A percentile compares a stretch with the other conserved stretches of the same genome.
Evolutionary conservation across 2,888 invertebrate species (phyloP).

Genomic region (Copidosoma aretas): DNA sequence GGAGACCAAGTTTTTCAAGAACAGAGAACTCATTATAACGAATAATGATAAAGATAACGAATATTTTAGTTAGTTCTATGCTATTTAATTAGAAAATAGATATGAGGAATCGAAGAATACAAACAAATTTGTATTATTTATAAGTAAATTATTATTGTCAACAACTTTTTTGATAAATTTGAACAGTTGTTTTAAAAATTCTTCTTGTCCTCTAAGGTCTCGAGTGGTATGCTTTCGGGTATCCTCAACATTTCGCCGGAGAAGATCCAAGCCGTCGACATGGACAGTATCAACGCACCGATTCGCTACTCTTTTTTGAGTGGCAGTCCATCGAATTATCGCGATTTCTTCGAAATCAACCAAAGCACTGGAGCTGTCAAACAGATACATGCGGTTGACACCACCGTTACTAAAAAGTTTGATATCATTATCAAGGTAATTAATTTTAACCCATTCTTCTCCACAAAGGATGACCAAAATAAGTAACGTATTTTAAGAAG

Average conservation of each 20-base stretch:
- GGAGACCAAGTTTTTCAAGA: too few species aligned
- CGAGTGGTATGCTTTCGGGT: constrained; percentile 82
- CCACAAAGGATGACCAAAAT: too few species aligned
- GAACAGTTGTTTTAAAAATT: too few species aligned
- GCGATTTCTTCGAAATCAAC: constrained; percentile 84
- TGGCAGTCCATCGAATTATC: constrained; percentile 79
- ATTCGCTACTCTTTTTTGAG: constrained; percentile 83
- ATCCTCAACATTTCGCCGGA: constrained; percentile 84
- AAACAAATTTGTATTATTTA: too few species aligned
- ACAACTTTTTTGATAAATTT: constrained; percentile 14
- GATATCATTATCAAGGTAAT: constrained; percentile 80
- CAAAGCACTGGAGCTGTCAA: constrained; percentile 80
- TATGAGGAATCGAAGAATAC: too few species aligned
- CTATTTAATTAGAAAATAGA: too few species aligned
- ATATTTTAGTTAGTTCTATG: too few species aligned
- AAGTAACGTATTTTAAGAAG: too few species aligned
- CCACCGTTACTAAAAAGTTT: constrained; percentile 78
- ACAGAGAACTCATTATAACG: too few species aligned
- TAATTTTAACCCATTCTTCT: neutral
- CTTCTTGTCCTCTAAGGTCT: constrained; percentile 66
- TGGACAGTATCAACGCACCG: constrained; percentile 85
- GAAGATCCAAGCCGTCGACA: constrained; percentile 88
- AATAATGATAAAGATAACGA: too few species aligned
- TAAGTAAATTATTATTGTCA: too few species aligned
- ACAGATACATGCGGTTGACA: constrained; percentile 82